phyloP scores from a whole-genome alignment of 2,888 invertebrate species.

The Cantharis rufa region DNA sequence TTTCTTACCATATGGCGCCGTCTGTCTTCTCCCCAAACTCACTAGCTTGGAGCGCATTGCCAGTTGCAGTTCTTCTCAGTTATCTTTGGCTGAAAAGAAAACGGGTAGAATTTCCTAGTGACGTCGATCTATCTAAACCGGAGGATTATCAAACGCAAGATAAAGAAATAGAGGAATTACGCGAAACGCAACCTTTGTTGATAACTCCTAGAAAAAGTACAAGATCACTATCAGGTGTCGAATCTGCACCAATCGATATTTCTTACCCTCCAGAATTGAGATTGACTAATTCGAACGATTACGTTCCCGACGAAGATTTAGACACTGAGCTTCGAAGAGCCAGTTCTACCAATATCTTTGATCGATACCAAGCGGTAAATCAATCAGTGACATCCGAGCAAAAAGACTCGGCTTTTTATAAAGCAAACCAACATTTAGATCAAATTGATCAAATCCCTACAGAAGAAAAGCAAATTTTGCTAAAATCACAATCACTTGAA shows the following conservation, averaged over 20 bases:
- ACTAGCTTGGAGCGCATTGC: constrained; percentile 78
- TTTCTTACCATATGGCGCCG: constrained; percentile 72
- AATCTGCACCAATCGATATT: constrained; percentile 73
- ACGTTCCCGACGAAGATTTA: constrained; percentile 68
- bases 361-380: background rate
- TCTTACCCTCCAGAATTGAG: constrained; percentile 50
- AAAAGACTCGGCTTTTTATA: background rate
- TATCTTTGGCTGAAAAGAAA: constrained; percentile 84
- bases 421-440: background rate
- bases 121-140: constrained; percentile 61
- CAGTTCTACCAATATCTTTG: constrained; percentile 57
- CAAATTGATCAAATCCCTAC: background rate
- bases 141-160: constrained; percentile 33
- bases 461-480: background rate
- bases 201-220: constrained; percentile 54
- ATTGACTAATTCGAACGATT: constrained; percentile 58
- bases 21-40: constrained; percentile 66
- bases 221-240: constrained; percentile 59
- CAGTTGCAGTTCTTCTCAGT: constrained; percentile 77
- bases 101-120: constrained; percentile 73
- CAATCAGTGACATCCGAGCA: background rate
- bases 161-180: constrained; percentile 57
- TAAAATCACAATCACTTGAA: background rate
- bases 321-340: constrained; percentile 70
- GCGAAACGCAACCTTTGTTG: constrained; percentile 48